phyloP scores from a whole-genome alignment of 2,113 vertebrate genomes.

The Sitta europaea region DNA sequence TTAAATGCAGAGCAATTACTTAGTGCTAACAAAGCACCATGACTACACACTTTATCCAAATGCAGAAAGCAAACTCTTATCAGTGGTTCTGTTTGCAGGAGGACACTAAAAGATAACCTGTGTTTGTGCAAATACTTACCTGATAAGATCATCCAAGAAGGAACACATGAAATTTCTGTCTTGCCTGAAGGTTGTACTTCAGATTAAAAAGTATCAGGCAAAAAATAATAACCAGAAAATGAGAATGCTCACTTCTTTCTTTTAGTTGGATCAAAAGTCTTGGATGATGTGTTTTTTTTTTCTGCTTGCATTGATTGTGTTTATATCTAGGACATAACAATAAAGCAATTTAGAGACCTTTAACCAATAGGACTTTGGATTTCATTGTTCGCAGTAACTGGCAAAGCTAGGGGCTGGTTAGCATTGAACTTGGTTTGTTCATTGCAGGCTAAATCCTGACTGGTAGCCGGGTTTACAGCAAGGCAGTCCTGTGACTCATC shows the following conservation, averaged over 20 bases:
- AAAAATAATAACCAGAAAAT: background rate
- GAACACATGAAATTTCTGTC: conserved; percentile 43
- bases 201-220: background rate
- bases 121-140: conserved; percentile 60
- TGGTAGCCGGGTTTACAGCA: background rate
- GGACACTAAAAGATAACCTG: conserved; percentile 58
- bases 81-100: conserved; percentile 46
- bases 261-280: background rate
- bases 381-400: background rate
- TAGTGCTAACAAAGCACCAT: conserved; percentile 64
- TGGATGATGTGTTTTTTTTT: background rate
- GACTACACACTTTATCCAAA: conserved; percentile 48
- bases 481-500: background rate
- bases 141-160: conserved; percentile 38
- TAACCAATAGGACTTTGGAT: background rate
- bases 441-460: background rate
- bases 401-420: background rate
- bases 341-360: conserved; percentile 2
- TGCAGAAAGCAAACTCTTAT: conserved; percentile 41
- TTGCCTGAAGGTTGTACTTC: background rate
- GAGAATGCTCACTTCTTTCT: background rate
- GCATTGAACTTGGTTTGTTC: conserved; percentile 20
- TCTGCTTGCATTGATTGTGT: background rate
- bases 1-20: conserved; percentile 56
- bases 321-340: background rate